A percentile compares a stretch with the other conserved stretches of the same genome.
These are phyloP conservation scores for Entomobrya proxima DNA, from an alignment of 2,888 invertebrate genomes.

Conservation along the genomic window DNA sequence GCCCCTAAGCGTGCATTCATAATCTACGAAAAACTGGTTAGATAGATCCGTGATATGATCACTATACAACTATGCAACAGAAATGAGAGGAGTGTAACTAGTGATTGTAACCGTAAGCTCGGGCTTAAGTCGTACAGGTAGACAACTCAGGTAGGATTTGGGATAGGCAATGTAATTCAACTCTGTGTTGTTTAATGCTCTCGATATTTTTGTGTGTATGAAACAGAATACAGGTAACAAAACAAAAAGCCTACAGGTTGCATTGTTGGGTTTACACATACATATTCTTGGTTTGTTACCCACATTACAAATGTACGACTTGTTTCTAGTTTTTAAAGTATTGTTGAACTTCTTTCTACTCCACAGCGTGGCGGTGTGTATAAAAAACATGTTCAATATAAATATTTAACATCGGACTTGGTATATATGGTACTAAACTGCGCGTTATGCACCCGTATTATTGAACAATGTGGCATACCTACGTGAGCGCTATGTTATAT, in stretches of 20 bases:
- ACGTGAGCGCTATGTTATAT: background rate
- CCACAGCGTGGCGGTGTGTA: too few relatives aligned
- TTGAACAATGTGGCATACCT: constrained; percentile 13
- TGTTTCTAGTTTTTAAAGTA: constrained; percentile 28
- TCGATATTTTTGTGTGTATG: background rate
- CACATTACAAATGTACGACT: background rate
- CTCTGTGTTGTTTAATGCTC: background rate
- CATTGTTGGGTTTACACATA: constrained; percentile 35
- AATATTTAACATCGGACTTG: background rate
- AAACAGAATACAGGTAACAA: constrained; percentile 3
- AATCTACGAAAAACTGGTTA: constrained; percentile 20
- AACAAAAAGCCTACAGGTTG: constrained; percentile 49
- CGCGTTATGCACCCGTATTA: background rate
- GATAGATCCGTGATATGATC: constrained; percentile 17
- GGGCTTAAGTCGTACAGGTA: background rate
- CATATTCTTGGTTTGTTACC: background rate
- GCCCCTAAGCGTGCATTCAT: background rate
- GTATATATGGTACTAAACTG: background rate
- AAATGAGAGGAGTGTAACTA: background rate
- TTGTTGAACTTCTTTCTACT: constrained; percentile 41
- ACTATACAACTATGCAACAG: background rate
- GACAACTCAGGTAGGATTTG: constrained; percentile 8
- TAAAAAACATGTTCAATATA: background rate
- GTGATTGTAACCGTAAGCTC: too few relatives aligned
- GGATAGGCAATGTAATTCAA: background rate